phyloP scores from a whole-genome alignment of 2,888 invertebrate genomes.

The Tolmerus cingulatus region DNA sequence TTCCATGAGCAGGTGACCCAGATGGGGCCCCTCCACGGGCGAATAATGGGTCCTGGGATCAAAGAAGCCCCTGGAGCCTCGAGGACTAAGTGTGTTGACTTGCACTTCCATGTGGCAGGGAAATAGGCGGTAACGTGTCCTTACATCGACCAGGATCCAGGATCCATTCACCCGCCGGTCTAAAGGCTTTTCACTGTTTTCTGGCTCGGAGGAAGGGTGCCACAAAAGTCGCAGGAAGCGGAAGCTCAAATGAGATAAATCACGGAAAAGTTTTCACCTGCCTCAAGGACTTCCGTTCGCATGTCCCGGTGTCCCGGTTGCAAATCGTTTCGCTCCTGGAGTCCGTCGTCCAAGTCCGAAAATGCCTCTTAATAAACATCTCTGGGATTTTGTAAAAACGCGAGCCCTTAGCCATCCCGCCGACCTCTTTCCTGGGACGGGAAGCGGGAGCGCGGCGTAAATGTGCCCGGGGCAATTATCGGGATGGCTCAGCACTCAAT shows the following conservation, averaged over 20 bases:
- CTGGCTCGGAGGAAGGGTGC: not conserved
- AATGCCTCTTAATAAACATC: conserved; percentile 5
- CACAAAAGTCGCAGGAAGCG: not conserved
- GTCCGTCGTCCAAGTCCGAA: not conserved
- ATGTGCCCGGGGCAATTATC: conserved; percentile 14
- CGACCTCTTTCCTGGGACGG: not conserved
- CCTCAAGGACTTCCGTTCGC: not conserved
- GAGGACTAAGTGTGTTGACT: not conserved
- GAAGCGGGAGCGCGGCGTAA: not conserved
- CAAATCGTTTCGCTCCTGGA: conserved; percentile 2
- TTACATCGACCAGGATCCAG: not conserved
- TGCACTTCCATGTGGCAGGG: not conserved
- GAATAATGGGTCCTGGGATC: not conserved
- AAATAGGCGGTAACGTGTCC: not conserved
- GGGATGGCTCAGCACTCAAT: conserved; percentile 21
- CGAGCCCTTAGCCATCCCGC: not conserved
- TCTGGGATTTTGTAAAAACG: conserved; percentile 3
- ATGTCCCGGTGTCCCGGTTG: not conserved
- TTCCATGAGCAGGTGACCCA: not conserved
- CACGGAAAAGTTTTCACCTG: conserved; percentile 18
- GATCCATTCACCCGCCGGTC: not conserved
- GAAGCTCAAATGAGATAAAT: conserved; percentile 34
- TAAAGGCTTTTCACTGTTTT: not conserved
- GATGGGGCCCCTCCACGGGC: not conserved
- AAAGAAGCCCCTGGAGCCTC: not conserved